These are phyloP conservation scores for Manduca sexta DNA, from an alignment of 1,140 invertebrate species.

Conservation along the genomic window DNA sequence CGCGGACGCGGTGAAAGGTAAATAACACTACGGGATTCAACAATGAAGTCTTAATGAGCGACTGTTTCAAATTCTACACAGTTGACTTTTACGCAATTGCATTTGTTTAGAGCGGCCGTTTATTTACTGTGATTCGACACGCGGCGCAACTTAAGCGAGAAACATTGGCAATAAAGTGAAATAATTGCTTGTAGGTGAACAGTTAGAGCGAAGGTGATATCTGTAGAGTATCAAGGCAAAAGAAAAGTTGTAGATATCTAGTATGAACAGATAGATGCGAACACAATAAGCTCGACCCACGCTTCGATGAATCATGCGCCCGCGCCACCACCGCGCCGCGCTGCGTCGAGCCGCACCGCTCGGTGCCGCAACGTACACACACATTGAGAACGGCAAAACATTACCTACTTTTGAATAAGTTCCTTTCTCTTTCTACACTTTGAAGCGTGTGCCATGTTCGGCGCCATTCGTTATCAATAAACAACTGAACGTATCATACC, in stretches of 20 bases:
- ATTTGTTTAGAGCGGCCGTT: conserved; percentile 14
- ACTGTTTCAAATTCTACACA: conserved; percentile 27
- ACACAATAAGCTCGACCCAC: conserved; percentile 65
- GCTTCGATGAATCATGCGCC: conserved; percentile 59
- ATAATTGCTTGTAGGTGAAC: conserved; percentile 5
- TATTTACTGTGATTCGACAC: not conserved
- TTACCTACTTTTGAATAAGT: conserved; percentile 72
- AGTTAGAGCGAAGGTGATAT: conserved; percentile 20
- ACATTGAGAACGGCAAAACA: conserved; percentile 59
- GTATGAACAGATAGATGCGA: conserved; percentile 47
- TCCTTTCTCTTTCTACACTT: conserved; percentile 71
- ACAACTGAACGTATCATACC: conserved; percentile 23
- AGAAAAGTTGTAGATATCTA: conserved; percentile 54
- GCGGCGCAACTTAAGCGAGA: not conserved
- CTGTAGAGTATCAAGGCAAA: conserved; percentile 30
- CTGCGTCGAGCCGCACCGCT: too few relatives aligned
- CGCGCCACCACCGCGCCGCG: too few relatives aligned
- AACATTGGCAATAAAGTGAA: not conserved
- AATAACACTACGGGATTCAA: conserved; percentile 35
- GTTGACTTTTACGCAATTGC: conserved; percentile 24
- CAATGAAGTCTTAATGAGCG: conserved; percentile 45
- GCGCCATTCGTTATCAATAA: conserved; percentile 47
- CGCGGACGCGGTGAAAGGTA: conserved; percentile 28
- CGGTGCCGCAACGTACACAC: conserved; percentile 35
- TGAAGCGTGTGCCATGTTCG: conserved; percentile 35